Base-by-base conservation (phyloP, 2,888 invertebrate genomes). In the Chrysomela aeneicollis region DNA sequence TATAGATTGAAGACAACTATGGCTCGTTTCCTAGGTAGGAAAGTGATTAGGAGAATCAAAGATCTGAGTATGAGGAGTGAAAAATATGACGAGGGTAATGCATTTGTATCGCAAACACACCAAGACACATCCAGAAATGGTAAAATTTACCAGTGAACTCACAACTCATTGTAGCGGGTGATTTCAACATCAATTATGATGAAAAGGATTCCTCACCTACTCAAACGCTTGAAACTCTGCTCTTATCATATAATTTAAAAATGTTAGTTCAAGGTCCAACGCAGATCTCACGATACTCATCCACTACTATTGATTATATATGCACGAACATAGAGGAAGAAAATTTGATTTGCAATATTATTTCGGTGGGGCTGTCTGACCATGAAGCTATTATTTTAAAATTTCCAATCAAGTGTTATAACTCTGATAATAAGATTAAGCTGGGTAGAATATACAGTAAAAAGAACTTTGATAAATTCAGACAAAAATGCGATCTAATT, bases 291-390 rank as follows among this genome's bases (percentile, higher is more conserved):
- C 21, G 10, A 50, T 18, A 21, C 10, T 21, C 21, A 21, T 19
- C 50, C 21, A n/a, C 50, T 5, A 50, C 22, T 19, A 50, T 50
- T 50, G 21, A 50, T 12, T 50, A 50, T 21, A 50, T 50, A 3
- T 50, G 50, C 50, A 50, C 50, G 2, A 21, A 50, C 50, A 17
- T 49, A n/a, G n/a, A n/a, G n/a, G n/a, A n/a, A n/a, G n/a, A n/a
- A n/a, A n/a, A n/a, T n/a, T n/a, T n/a, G n/a, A n/a, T n/a, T n/a
- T n/a, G n/a, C n/a, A n/a, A n/a, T n/a, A n/a, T n/a, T n/a, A n/a
- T n/a, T n/a, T n/a, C n/a, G n/a, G n/a, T n/a, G n/a, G n/a, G n/a
- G n/a, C n/a, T 49, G 9, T 49, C 49, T 5, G 26, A 49, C 15
- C 18, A 49, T n/a, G 49, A 49, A 17, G 49, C 17, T 17, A 49